These are phyloP conservation scores for Vimba vimba DNA, from an alignment of 2,113 vertebrate species.

Conservation along the genomic window DNA sequence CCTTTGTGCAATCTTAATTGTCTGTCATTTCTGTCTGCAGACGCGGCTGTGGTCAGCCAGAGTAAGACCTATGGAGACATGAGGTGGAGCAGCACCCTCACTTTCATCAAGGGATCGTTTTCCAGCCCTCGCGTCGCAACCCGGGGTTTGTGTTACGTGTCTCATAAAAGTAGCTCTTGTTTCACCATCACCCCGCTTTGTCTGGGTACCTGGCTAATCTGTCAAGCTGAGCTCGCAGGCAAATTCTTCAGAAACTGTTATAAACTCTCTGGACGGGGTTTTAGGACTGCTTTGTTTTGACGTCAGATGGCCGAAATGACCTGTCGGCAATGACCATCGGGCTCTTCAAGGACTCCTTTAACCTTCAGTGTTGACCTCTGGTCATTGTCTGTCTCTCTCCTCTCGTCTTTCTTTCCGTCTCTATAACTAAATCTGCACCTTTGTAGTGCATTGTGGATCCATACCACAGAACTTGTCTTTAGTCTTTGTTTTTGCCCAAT, in stretches of 20 bases:
- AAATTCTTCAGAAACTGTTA: slow-evolving; percentile 82
- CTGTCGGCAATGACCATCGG: background rate
- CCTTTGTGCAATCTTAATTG: slow-evolving; percentile 86
- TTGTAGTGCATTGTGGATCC: slow-evolving; percentile 64
- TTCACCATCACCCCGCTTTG: slow-evolving; percentile 78
- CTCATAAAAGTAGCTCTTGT: slow-evolving; percentile 80
- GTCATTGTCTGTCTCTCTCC: slow-evolving; percentile 49
- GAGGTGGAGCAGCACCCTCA: slow-evolving; percentile 81
- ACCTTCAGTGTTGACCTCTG: slow-evolving; percentile 65
- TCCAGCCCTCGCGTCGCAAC: slow-evolving; percentile 76
- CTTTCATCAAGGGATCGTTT: slow-evolving; percentile 88
- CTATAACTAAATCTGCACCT: slow-evolving; percentile 69
- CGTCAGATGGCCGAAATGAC: background rate
- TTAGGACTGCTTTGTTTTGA: background rate
- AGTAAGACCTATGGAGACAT: slow-evolving; percentile 87
- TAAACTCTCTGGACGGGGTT: slow-evolving; percentile 58
- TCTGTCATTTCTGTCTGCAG: slow-evolving; percentile 85
- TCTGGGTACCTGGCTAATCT: slow-evolving; percentile 78
- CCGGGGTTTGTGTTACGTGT: slow-evolving; percentile 82
- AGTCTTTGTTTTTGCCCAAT: slow-evolving; percentile 61
- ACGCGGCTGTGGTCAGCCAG: slow-evolving; percentile 73
- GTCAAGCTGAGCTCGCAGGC: slow-evolving; percentile 81
- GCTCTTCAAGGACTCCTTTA: slow-evolving; percentile 34
- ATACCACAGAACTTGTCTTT: slow-evolving; percentile 60
- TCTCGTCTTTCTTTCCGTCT: slow-evolving; percentile 60